These are phyloP conservation scores for Selene dorsalis DNA, from an alignment of 2,797 vertebrate species.

Conservation along the genomic window DNA sequence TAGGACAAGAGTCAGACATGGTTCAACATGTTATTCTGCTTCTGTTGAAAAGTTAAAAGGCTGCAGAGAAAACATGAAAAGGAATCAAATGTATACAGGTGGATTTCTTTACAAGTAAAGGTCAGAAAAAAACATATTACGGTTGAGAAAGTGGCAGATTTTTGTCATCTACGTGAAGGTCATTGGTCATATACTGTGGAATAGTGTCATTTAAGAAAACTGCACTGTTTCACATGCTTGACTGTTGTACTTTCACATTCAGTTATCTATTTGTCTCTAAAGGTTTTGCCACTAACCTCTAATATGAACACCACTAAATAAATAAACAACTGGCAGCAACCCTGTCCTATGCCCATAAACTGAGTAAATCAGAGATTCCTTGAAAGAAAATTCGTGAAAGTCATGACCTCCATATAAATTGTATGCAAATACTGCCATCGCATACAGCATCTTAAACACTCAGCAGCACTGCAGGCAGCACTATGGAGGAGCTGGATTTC, in stretches of 20 bases:
- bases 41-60: not conserved
- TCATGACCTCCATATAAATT: conserved; percentile 37
- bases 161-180: not conserved
- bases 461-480: conserved; percentile 37
- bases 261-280: not conserved
- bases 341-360: not conserved
- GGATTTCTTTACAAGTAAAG: not conserved
- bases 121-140: not conserved
- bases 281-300: not conserved
- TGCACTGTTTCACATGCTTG: not conserved
- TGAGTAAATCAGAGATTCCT: not conserved
- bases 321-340: not conserved
- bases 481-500: conserved; percentile 36
- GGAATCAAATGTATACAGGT: not conserved
- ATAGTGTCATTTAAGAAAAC: not conserved
- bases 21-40: not conserved
- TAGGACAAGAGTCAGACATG: not conserved
- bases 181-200: not conserved
- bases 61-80: not conserved
- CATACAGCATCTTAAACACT: conserved; percentile 30
- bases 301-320: conserved; percentile 4
- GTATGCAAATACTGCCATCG: conserved; percentile 49
- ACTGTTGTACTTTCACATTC: not conserved
- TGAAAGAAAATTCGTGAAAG: not conserved
- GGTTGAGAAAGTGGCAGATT: not conserved